Evolutionary conservation across 2,888 invertebrate species (phyloP).

Genomic region (Leptothorax acervorum): DNA sequence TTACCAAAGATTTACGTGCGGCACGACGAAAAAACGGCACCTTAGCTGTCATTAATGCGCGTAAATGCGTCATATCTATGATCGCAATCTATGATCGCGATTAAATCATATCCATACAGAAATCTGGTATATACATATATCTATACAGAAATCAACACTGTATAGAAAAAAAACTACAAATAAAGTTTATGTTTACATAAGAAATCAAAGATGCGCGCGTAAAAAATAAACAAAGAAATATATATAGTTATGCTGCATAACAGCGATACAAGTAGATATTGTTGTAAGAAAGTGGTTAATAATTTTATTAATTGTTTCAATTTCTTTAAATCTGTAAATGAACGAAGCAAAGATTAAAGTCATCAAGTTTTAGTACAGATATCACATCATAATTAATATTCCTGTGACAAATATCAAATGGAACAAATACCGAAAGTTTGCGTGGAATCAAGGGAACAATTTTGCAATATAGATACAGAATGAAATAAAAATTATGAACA

Average conservation of each 20-base stretch:
- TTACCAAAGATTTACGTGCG: not conserved
- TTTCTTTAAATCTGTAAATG: constrained; percentile 52
- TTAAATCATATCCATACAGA: not conserved
- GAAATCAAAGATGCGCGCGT: too few species aligned
- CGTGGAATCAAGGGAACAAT: not conserved
- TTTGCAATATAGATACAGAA: not conserved
- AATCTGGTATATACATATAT: not conserved
- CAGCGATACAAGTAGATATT: not conserved
- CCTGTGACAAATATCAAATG: not conserved
- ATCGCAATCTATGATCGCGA: not conserved
- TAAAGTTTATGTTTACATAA: not conserved
- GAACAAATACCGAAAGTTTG: not conserved
- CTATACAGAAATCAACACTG: not conserved
- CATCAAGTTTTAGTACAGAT: not conserved
- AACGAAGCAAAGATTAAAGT: constrained; percentile 34
- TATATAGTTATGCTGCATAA: not conserved
- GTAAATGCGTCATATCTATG: not conserved
- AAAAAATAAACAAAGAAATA: not conserved
- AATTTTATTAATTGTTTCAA: not conserved
- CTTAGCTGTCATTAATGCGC: not conserved
- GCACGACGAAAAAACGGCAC: not conserved
- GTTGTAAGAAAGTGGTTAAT: not conserved
- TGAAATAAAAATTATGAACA: not conserved
- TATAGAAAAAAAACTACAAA: not conserved
- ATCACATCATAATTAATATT: not conserved